Conservation (phyloP, 2,888 invertebrate species). For the Oegoconia quadripuncta region DNA sequence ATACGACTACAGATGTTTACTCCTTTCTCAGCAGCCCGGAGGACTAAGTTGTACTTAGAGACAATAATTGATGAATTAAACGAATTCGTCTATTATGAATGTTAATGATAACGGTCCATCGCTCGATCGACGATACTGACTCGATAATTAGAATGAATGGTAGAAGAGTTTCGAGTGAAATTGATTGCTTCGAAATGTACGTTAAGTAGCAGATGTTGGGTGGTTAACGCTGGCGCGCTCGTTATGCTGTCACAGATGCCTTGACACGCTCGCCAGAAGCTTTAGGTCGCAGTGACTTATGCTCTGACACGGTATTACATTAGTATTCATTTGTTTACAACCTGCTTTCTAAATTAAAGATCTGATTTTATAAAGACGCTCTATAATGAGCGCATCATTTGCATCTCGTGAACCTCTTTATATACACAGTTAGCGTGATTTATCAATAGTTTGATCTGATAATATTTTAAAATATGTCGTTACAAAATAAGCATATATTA, state of each 20-base stretch:
- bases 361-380: conserved; percentile 43
- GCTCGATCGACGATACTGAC: conserved; percentile 30
- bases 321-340: conserved; percentile 55
- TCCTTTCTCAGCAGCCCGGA: conserved; percentile 44
- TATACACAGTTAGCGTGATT: conserved; percentile 37
- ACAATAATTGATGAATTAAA: conserved; percentile 68
- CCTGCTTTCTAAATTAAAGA: conserved; percentile 45
- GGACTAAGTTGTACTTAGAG: conserved; percentile 31
- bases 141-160: conserved; percentile 69
- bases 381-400: conserved; percentile 36
- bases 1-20: conserved; percentile 69
- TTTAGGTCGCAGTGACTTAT: conserved; percentile 27
- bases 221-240: conserved; percentile 38
- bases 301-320: conserved; percentile 31
- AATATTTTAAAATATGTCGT: conserved; percentile 40
- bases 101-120: conserved; percentile 60
- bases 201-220: conserved; percentile 41
- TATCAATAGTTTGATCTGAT: conserved; percentile 41
- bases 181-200: conserved; percentile 47
- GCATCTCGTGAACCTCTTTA: conserved; percentile 37
- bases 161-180: conserved; percentile 46
- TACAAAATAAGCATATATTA: conserved; percentile 29
- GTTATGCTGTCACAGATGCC: conserved; percentile 17
- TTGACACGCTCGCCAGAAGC: conserved; percentile 5
- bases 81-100: conserved; percentile 62